Base-by-base conservation (phyloP, 2,888 invertebrate species). In the Sarcophaga caerulescens region DNA sequence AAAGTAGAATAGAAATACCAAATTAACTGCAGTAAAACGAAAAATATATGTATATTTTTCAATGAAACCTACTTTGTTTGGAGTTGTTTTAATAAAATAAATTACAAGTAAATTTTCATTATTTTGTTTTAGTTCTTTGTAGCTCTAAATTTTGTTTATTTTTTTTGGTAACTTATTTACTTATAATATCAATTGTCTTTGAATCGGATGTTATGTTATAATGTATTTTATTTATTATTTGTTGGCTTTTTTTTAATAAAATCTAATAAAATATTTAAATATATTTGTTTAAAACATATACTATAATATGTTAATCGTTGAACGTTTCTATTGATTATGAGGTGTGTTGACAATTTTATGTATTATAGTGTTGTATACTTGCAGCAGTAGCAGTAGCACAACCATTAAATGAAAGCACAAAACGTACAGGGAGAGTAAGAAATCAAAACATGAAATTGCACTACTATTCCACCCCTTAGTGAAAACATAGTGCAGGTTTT, bases 311-410 rank as follows among this genome's bases (percentile, higher is more conserved):
- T 84, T 81, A 77, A 45, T 70, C 78, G 78, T 75, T 66, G 44
- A 66, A 84, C 77, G 60, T 62, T 81, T 70, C 44, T 66, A 75
- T 84, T 70, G 62, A 81, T 84, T 75, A 66, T 86, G 86, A 86
- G 86, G 86, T 86, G 86, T 86, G 78, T 86, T 84, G 70, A 86
- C 60, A 44, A 86, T 86, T 86, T 78, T 86, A 78, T 86, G 83
- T 85, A 83, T 83, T 83, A 83, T 77, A 85, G 76, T 81, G 76
- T 70, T 80, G 73, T 69, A 44, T 62, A 73, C 11, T 52, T 79
- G 63, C 65, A 25, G 19, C 21, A 57, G 8, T 44, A 63, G 35
- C 21, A 66, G 25, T 5, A 79, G 60, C 44, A 23, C 52, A 45
- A 60, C 8, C 21, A 60, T 60, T 69, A 59, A 21, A 12, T 5